Conservation (phyloP, 2,888 invertebrate species). For the Zhengitettix transpicula region DNA sequence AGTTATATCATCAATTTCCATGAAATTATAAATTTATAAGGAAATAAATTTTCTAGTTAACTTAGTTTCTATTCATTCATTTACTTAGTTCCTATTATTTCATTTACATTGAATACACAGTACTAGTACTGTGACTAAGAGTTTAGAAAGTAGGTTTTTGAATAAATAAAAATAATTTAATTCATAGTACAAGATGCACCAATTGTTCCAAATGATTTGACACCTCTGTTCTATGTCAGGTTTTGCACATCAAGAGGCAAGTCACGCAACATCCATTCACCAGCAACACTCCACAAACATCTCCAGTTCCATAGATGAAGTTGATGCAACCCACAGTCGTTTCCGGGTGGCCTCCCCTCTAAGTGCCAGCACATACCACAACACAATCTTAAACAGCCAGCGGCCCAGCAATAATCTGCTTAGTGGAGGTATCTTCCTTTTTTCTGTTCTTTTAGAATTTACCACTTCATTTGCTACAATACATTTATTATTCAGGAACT, state of each 20-base stretch:
- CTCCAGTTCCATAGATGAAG: background rate
- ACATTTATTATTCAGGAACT: background rate
- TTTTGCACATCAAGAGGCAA: conserved; percentile 1
- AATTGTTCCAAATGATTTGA: too few species aligned
- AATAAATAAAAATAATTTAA: too few species aligned
- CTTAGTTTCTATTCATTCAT: too few species aligned
- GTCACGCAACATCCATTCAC: background rate
- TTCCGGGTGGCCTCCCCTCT: conserved; percentile 15
- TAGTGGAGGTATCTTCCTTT: background rate
- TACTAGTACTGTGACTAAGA: too few species aligned
- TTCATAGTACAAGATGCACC: too few species aligned
- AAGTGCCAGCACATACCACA: background rate
- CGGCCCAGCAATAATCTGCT: background rate
- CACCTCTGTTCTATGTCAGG: background rate
- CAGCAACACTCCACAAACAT: background rate
- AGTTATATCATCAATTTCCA: too few species aligned
- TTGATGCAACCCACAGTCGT: conserved; percentile 19
- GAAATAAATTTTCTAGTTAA: too few species aligned
- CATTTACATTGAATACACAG: too few species aligned
- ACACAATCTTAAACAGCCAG: background rate
- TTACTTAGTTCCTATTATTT: too few species aligned
- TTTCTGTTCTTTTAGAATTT: background rate
- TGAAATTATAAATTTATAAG: too few species aligned
- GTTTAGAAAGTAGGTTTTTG: too few species aligned
- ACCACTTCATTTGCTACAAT: background rate